A percentile compares a stretch with the other conserved stretches of the same genome.
Evolutionary conservation across 2,113 vertebrate genomes (phyloP).

Genomic region (Amphilophus citrinellus): DNA sequence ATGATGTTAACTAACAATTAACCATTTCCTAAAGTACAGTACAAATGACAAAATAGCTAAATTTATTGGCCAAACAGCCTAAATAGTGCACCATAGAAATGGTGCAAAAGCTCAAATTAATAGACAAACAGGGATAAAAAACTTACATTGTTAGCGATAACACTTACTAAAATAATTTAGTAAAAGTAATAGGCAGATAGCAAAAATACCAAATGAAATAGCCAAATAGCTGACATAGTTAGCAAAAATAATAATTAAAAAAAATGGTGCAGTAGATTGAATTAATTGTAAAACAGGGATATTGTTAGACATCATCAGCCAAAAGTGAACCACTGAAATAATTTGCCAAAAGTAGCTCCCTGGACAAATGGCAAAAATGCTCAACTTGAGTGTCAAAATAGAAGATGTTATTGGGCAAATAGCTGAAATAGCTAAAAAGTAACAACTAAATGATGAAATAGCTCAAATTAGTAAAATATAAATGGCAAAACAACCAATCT

Average conservation of each 20-base stretch:
- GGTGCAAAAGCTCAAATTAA: background rate
- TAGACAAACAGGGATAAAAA: background rate
- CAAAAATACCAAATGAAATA: background rate
- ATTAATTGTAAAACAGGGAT: too few relatives aligned
- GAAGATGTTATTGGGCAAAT: too few relatives aligned
- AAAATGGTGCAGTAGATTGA: too few relatives aligned
- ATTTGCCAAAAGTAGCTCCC: background rate
- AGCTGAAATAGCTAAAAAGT: background rate
- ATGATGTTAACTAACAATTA: conserved; percentile 1
- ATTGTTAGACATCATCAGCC: too few relatives aligned
- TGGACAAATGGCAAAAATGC: too few relatives aligned
- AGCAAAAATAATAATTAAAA: too few relatives aligned
- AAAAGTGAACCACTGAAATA: background rate
- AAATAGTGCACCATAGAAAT: background rate
- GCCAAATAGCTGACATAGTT: background rate
- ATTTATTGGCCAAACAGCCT: background rate
- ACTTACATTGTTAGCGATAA: background rate
- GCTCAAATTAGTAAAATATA: background rate
- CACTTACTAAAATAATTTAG: background rate
- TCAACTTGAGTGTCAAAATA: too few relatives aligned
- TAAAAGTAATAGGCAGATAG: too few relatives aligned
- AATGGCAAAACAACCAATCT: background rate
- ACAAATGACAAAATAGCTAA: background rate
- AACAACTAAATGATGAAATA: background rate
- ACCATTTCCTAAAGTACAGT: background rate